A percentile compares a stretch with the other conserved stretches of the same genome.
Conservation (phyloP, 2,797 vertebrate genomes). For the Oophaga sylvatica region DNA sequence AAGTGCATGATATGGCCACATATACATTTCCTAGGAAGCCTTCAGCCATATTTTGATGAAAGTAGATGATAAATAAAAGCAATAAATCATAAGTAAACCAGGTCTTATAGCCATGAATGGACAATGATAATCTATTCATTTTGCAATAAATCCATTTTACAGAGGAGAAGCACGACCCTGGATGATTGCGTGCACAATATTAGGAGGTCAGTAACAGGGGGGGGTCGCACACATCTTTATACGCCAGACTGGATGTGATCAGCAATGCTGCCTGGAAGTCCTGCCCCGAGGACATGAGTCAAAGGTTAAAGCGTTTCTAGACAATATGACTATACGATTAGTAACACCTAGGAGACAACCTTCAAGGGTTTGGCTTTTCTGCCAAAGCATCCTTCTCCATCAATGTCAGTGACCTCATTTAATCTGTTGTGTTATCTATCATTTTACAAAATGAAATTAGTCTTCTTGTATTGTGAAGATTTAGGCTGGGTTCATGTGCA, state of each 20-base stretch:
- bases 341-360: constrained; percentile 19
- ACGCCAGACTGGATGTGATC: constrained; percentile 4
- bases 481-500: too few species aligned
- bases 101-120: too few species aligned
- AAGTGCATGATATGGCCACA: too few species aligned
- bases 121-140: neutral
- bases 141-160: neutral
- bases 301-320: constrained; percentile 46
- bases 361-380: neutral
- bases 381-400: constrained; percentile 6
- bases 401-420: neutral
- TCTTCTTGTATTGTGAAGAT: neutral
- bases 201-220: neutral
- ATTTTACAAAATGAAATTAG: neutral
- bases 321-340: constrained; percentile 34
- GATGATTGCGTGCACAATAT: neutral
- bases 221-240: neutral
- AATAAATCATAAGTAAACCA: too few species aligned
- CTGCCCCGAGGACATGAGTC: constrained; percentile 22
- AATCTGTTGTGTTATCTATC: neutral
- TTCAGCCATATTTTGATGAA: too few species aligned
- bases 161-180: neutral
- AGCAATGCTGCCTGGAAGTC: neutral
- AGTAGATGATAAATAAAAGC: too few species aligned
- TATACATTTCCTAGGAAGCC: too few species aligned